Evolutionary conservation across 2,888 invertebrate genomes (phyloP).

Genomic region (Sclerodermus sp.): DNA sequence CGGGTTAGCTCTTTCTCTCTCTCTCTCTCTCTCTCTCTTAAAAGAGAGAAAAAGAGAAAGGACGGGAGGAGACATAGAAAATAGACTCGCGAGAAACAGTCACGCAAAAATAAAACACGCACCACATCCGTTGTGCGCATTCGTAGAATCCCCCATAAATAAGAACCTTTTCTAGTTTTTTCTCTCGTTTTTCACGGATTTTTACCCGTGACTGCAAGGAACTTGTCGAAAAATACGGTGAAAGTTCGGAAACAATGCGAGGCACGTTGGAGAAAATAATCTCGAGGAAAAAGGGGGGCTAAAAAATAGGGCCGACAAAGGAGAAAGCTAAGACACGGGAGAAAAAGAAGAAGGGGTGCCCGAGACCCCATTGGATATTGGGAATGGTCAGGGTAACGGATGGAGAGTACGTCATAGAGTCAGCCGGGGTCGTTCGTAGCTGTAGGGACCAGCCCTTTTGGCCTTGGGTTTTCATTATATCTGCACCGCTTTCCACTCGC

Average conservation of each 20-base stretch:
- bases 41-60: no score
- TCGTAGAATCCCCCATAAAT: constrained; percentile 44
- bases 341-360: neutral
- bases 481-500: constrained; percentile 22
- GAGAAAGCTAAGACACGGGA: constrained; percentile 21
- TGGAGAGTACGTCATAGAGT: constrained; percentile 8
- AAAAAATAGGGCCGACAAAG: constrained; percentile 20
- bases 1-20: no score
- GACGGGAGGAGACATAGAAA: no score
- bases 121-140: neutral
- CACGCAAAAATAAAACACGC: no score
- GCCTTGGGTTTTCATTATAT: constrained; percentile 35
- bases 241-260: constrained; percentile 51
- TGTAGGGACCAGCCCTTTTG: constrained; percentile 27
- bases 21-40: no score
- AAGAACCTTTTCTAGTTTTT: constrained; percentile 37
- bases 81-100: no score
- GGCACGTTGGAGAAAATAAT: constrained; percentile 29
- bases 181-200: constrained; percentile 33
- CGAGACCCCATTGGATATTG: constrained; percentile 15
- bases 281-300: constrained; percentile 15
- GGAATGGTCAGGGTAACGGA: constrained; percentile 30
- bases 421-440: constrained; percentile 4
- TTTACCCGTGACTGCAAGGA: constrained; percentile 16
- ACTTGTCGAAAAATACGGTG: constrained; percentile 34